Base-by-base conservation (phyloP, 2,797 vertebrate genomes). In the Phrynocephalus vlangalii region DNA sequence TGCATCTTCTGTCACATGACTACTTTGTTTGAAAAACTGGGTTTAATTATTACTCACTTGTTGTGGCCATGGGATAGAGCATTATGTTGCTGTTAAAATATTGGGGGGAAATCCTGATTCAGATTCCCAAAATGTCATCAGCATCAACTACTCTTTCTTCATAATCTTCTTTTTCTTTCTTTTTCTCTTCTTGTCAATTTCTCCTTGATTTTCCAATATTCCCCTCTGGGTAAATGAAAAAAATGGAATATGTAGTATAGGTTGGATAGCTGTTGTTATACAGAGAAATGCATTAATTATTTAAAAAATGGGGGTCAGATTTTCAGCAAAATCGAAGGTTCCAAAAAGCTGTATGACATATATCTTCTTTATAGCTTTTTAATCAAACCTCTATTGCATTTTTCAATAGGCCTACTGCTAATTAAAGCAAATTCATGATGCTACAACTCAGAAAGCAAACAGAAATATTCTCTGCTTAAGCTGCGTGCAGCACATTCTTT, bases 391-490 rank as follows among this genome's bases (percentile, higher is more conserved):
- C 18, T 56, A 22, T 44, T 56, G 78, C 18, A 28, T 20, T 63
- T 87, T 72, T 13, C 6, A 86, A 38, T 48, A 0, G 72, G 13
- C 5, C 0, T 33, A 56, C 75, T 79, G 50, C 88, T 90, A 90
- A 87, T 82, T 89, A 83, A 91, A 89, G 18, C 22, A 0, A 81
- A 75, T 81, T 15, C 1, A 26, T 56, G 76, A 13, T 81, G 82
- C 24, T 22, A 0, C 50, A 83, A 38, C 48, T 81, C 30, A n/a
- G 63, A 68, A 82, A 79, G 6, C 71, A 85, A 70, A 68, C 82
- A 80, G 48, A 80, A 56, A 76, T 56, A 85, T 2, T 0, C 72
- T 4, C 8, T 80, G 4, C 44, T n/a, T 70, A 85, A 91, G 28
- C 0, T 10, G 56, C 30, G 3, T 11, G 56, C 73, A 71, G 72